Evolutionary conservation across 2,888 invertebrate genomes (phyloP).

Genomic region (Desoria tigrina): DNA sequence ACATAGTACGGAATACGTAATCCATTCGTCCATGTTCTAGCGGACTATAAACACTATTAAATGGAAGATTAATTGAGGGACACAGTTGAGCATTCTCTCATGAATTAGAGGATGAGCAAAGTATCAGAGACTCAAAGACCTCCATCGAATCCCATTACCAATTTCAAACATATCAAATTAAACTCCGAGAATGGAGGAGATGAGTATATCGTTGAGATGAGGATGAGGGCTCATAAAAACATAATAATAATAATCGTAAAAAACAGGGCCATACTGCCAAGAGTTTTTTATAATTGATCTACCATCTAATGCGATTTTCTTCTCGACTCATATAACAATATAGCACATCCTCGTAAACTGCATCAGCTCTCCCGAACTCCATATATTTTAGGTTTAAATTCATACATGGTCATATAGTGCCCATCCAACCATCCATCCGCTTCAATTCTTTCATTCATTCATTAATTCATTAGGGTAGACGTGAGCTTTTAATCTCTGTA

Average conservation of each 20-base stretch:
- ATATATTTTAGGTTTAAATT: neutral
- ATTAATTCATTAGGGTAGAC: too few relatives aligned
- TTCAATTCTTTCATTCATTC: too few relatives aligned
- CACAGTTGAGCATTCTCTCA: constrained; percentile 9
- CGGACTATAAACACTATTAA: too few relatives aligned
- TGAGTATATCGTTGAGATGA: too few relatives aligned
- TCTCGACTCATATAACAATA: too few relatives aligned
- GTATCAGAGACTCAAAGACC: neutral
- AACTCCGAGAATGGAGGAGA: neutral
- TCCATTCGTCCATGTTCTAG: too few relatives aligned
- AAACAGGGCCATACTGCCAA: constrained; percentile 4
- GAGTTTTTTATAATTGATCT: neutral
- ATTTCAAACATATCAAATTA: neutral
- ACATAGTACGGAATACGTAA: too few relatives aligned
- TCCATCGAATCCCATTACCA: neutral
- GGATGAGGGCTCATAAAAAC: too few relatives aligned
- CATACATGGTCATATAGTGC: neutral
- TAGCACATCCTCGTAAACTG: too few relatives aligned
- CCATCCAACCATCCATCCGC: constrained; percentile 4
- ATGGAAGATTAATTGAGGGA: constrained; percentile 2
- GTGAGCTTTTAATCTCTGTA: too few relatives aligned
- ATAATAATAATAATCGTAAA: neutral
- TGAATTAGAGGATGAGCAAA: neutral
- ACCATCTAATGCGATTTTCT: too few relatives aligned
- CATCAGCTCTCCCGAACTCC: too few relatives aligned